Base-by-base conservation (phyloP, 2,797 vertebrate species). In the Darevskia nairensis region DNA sequence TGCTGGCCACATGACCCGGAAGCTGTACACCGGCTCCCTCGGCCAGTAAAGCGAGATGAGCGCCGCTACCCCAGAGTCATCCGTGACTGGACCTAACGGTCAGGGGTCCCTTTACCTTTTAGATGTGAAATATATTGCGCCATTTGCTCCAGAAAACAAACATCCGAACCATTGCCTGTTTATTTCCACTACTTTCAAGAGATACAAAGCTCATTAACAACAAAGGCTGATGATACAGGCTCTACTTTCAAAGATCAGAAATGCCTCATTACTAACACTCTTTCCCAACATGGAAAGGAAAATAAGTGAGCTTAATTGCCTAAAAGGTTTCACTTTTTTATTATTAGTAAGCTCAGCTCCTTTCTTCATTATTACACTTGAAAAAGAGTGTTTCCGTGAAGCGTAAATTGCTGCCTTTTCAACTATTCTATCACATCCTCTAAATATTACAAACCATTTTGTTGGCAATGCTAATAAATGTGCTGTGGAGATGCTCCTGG, bases 191-290 rank as follows among this genome's bases (percentile, higher is more conserved):
- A 39, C 19, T 11, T 44, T 35, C 35, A 80, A 69, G 1, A 0
- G 82, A 89, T 79, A 87, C 72, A 89, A 91, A 92, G 86, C 91
- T 95, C 90, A 78, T 94, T 94, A 95, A 87, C 80, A 74, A 82
- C 0, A 0, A 91, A 89, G 84, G 32, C 0, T 0, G 87, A 76
- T 11, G 0, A 88, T 23, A 21, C 88, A 17, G 89, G 90, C 92
- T 89, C 90, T 83, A 9, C 19, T 19, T 50, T 79, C 75, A 59
- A 92, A 82, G 41, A 78, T 89, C 89, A 88, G 17, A 46, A 1
- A 2, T 46, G 59, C 32, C 89, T 94, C 90, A 88, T 95, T 92
- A 87, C 76, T 84, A 90, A 92, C 91, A 89, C 0, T 0, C 72
- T 46, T 87, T 89, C 35, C 68, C 78, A 78, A 75, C 6, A 44